Percentiles rank a stretch among this genome's conserved stretches.
Evolutionary conservation across 2,113 vertebrate genomes (phyloP).

Genomic region (Grus americana): DNA sequence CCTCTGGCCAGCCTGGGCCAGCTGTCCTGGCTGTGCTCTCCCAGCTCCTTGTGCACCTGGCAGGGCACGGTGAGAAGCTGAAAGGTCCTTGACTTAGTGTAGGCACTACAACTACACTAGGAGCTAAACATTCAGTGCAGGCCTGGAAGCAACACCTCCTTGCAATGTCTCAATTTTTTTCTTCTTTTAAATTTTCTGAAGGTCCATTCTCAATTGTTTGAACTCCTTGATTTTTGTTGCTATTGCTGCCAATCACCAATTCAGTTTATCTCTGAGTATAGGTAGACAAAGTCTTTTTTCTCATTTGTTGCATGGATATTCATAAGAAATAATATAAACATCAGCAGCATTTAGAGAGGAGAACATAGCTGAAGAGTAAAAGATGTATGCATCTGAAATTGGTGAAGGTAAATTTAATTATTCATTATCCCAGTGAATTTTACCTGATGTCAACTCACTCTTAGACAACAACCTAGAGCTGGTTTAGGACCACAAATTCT

Average conservation of each 20-base stretch:
- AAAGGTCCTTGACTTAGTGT: too few relatives aligned
- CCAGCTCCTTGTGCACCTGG: too few relatives aligned
- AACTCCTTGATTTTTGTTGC: neutral
- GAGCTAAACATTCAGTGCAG: neutral
- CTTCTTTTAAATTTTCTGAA: neutral
- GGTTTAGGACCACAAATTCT: neutral
- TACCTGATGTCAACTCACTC: neutral
- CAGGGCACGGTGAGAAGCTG: too few relatives aligned
- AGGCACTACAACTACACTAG: neutral
- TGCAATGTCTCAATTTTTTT: neutral
- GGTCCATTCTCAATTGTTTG: neutral
- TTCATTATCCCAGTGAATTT: neutral
- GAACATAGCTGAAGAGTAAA: neutral
- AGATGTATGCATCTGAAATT: neutral
- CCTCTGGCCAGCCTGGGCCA: too few relatives aligned
- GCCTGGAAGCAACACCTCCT: neutral
- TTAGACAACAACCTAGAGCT: neutral
- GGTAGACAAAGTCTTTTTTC: neutral
- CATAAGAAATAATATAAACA: neutral
- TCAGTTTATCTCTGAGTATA: neutral
- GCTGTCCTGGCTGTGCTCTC: too few relatives aligned
- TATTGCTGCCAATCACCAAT: neutral
- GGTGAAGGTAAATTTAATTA: neutral
- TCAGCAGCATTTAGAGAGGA: neutral
- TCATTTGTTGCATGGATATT: neutral